Evolutionary conservation across 2,797 vertebrate species (phyloP), one percentile per base, ranked within the genome.

Genomic region (Eulemur rubriventer): DNA sequence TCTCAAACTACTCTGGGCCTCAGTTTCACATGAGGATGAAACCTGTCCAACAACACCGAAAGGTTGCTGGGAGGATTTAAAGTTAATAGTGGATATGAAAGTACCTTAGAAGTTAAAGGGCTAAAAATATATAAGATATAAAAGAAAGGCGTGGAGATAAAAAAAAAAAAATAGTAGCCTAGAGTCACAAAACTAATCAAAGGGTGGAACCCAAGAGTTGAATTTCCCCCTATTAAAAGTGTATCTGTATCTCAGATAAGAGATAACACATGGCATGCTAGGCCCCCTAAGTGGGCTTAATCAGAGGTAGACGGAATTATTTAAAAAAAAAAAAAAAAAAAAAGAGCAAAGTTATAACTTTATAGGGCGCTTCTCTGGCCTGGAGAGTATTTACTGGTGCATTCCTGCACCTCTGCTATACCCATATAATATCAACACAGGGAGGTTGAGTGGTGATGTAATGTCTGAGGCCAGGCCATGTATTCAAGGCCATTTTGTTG

Each of bases 401-500:
- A 98, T 98, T 98, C 98, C 89, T 97, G 97, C 94, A 98, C 98
- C 98, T 98, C 96, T 97, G 91, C 93, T 98, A 92, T 98, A 98
- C 97, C 98, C 98, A 87, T 94, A 97, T 98, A 98, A 98, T 97
- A 98, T 98, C 98, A 98, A 98, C 98, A 98, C 97, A 99, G 98
- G 96, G 98, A 98, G 98, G 94, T 97, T 99, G 93, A 97, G 94
- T 95, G 98, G 94, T 99, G 99, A 99, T 96, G 98, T 99, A 99
- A 99, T 98, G 99, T 99, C 99, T 99, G 98, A 98, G 97, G 97
- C 97, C 96, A 98, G 96, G 98, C 95, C 97, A 98, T 11, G n/a
- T 96, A 98, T 94, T 98, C 97, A 98, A 98, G 98, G 97, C 94
- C 96, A 88, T 98, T 98, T 97, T 98, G 95, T 97, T 98, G 95